Base-by-base conservation (phyloP, 2,888 invertebrate genomes). In the Aricia artaxerxes region DNA sequence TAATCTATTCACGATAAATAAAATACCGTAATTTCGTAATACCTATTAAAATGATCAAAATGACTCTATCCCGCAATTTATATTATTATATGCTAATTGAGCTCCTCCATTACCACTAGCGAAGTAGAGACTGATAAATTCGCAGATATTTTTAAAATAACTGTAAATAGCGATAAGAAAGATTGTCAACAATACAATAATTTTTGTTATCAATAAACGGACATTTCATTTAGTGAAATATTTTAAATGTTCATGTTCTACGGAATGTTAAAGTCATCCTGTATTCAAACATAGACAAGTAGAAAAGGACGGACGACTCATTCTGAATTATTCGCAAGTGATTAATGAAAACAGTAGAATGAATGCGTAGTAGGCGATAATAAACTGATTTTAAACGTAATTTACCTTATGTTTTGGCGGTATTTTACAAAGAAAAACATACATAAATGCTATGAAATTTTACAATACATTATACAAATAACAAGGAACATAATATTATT, bases 111-210 rank as follows among this genome's bases (percentile, higher is more conserved):
- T 81, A 64, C 77, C 80, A 80, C 79, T 76, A 78, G 78, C 76
- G 80, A 82, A 80, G 79, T 73, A 78, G 78, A 76, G 79, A 82
- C 88, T 89, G 89, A 88, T 89, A 90, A 91, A 92, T 91, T 91
- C 92, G 91, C 90, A 89, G 89, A 85, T 84, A 89, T 88, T 91
- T 92, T 91, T 88, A 91, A 88, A 91, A 92, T 92, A 92, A 91
- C 88, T 87, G 88, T 85, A 85, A 88, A 84, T 84, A 92, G 92
- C 92, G 93, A 92, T 88, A 86, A 89, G 89, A 88, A 88, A 84
- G 83, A 90, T 91, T 92, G 90, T 93, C 92, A 94, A 94, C 91
- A 93, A 91, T 90, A 86, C 86, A 69, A 7, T 69, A 31, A 84
- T 84, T 83, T 84, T 85, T 86, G 61, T 81, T 81, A 88, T 88